A percentile compares a stretch with the other conserved stretches of the same genome.
These are phyloP conservation scores for Alethe diademata DNA, from an alignment of 2,113 vertebrate species.

Conservation along the genomic window DNA sequence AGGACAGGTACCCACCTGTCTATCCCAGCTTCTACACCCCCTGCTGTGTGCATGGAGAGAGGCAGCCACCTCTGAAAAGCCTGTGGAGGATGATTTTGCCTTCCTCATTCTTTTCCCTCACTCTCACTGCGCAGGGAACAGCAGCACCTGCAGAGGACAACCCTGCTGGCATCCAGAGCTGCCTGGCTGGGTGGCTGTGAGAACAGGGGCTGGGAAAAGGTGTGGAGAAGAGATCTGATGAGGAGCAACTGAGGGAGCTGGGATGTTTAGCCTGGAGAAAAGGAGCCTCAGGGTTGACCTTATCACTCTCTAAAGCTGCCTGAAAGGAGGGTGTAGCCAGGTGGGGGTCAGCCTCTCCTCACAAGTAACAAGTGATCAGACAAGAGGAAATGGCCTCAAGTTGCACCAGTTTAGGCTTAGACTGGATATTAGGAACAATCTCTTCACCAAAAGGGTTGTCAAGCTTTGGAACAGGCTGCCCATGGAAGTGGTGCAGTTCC, in stretches of 20 bases:
- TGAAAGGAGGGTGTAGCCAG: neutral
- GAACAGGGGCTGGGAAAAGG: neutral
- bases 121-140: neutral
- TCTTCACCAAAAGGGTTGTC: neutral
- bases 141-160: neutral
- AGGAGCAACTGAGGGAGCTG: neutral
- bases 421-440: neutral
- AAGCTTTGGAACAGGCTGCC: neutral
- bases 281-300: neutral
- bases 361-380: neutral
- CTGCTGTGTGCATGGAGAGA: neutral
- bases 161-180: neutral
- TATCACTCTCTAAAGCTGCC: neutral
- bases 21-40: neutral
- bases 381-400: neutral
- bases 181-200: accelerated
- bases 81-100: neutral
- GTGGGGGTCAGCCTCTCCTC: neutral
- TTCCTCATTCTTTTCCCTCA: neutral
- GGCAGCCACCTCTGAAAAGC: neutral
- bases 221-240: neutral
- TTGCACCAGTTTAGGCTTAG: neutral
- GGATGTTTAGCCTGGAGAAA: neutral
- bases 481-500: neutral
- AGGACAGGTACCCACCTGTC: neutral